These are phyloP conservation scores for Ophion slaviceki DNA, from an alignment of 2,888 invertebrate species.

Conservation along the genomic window DNA sequence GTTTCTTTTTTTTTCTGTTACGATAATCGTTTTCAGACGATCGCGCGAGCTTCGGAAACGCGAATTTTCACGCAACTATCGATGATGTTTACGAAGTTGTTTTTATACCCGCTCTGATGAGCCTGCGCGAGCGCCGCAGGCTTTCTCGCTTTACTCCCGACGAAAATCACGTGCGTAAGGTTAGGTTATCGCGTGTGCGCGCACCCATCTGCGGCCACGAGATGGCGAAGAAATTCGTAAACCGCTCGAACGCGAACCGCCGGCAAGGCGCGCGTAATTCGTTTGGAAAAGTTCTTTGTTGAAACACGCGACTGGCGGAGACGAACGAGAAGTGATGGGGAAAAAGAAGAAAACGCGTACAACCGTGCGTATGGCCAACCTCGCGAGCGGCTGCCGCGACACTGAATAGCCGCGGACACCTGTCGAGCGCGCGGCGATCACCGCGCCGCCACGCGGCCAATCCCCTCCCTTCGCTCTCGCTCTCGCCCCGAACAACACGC, in stretches of 20 bases:
- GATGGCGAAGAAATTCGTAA: no score
- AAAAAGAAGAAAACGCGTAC: slow-evolving; percentile 61
- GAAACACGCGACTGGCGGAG: no score
- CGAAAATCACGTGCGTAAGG: slow-evolving; percentile 64
- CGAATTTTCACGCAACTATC: slow-evolving; percentile 41
- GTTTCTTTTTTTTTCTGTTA: neutral
- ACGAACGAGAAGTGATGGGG: slow-evolving; percentile 29
- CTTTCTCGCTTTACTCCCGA: slow-evolving; percentile 20
- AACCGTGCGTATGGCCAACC: slow-evolving; percentile 75
- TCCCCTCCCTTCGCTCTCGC: slow-evolving; percentile 62
- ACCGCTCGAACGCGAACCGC: no score
- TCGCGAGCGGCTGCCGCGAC: slow-evolving; percentile 83
- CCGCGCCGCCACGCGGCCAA: slow-evolving; percentile 77
- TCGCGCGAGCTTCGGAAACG: slow-evolving; percentile 14
- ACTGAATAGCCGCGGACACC: slow-evolving; percentile 82
- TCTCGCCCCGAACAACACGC: slow-evolving; percentile 30
- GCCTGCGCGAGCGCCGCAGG: slow-evolving; percentile 55
- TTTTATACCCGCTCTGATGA: slow-evolving; percentile 24
- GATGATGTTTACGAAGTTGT: slow-evolving; percentile 15
- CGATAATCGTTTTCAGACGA: neutral
- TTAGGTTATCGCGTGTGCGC: slow-evolving; percentile 41
- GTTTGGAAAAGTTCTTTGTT: no score
- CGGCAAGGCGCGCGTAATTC: no score
- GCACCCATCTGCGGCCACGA: slow-evolving; percentile 9
- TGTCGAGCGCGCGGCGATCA: slow-evolving; percentile 79